Base-by-base conservation (phyloP, 2,113 vertebrate genomes). In the Phoenicopterus ruber region DNA sequence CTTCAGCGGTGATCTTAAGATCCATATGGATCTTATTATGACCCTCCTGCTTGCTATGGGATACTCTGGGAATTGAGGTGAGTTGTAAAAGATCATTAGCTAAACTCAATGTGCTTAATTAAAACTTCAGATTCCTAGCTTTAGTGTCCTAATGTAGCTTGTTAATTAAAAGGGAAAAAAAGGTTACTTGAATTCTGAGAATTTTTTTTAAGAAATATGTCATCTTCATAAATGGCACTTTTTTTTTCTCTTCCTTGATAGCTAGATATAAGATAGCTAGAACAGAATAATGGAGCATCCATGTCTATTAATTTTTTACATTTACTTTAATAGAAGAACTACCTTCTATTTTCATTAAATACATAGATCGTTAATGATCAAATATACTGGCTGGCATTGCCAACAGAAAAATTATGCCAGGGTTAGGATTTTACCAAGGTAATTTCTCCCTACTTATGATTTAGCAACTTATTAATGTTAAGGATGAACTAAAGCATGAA, bases 21-120 rank as follows among this genome's bases (percentile, higher is more conserved):
- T 95, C 93, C 91, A 62, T 79, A 34, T 80, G 77, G 83, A 93
- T 95, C 77, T 93, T 91, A 40, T n/a, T 84, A 9, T 72, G 69
- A 32, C 59, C 54, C 9, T 93, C 9, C n/a, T 63, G 76, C 65
- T 91, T 73, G 34, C 55, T 88, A 8, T 66, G 69, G 94, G 90
- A 46, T n/a, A 20, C 65, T 78, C 69, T 65, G 88, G 54, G 73
- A 65, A 57, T 29, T 21, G 29, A 70, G 69, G 77, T 32, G 71
- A 86, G 49, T 42, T 86, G n/a, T 79, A 50, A 89, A 94, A 94
- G 66, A 93, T 63, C 81, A 88, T 89, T 86, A 82, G 71, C 71
- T 78, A 85, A 94, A 86, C 28, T 91, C 65, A 46, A 0, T 82
- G 80, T 91, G 52, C 81, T 88, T 96, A 93, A 95, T 96, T 96